Evolutionary conservation across 2,797 vertebrate species (phyloP).

Genomic region (Ctenopoma multispine): DNA sequence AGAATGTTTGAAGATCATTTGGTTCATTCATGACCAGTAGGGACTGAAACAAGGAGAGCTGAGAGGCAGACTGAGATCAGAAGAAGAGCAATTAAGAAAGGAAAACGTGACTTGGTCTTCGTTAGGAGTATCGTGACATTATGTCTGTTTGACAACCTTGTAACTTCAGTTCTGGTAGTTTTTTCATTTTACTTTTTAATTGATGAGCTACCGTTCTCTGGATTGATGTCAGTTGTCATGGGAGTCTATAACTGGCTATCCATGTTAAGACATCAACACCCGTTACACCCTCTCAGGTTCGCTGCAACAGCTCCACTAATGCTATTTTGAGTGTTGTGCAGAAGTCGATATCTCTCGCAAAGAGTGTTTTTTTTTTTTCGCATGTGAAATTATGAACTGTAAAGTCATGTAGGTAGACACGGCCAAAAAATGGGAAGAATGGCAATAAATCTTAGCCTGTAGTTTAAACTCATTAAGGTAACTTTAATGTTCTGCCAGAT

Average conservation of each 20-base stretch:
- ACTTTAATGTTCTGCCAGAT: slow-evolving; percentile 51
- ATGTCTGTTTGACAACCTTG: slow-evolving; percentile 62
- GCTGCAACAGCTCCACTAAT: no score
- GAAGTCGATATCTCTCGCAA: no score
- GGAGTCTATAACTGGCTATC: no score
- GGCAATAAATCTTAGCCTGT: slow-evolving; percentile 44
- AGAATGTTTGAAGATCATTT: slow-evolving; percentile 72
- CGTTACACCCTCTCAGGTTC: no score
- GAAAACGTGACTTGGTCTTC: slow-evolving; percentile 62
- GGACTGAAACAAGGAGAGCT: slow-evolving; percentile 44
- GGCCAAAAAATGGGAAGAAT: slow-evolving; percentile 30
- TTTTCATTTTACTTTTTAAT: slow-evolving; percentile 35
- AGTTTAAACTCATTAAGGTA: slow-evolving; percentile 43
- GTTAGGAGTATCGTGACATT: slow-evolving; percentile 63
- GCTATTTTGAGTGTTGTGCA: no score
- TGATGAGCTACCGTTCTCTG: no score
- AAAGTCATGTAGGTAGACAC: not conserved
- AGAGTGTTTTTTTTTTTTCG: not conserved
- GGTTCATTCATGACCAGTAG: slow-evolving; percentile 72
- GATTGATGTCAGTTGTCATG: no score
- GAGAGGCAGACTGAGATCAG: slow-evolving; percentile 72
- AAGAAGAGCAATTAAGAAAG: slow-evolving; percentile 60
- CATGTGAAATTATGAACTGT: no score
- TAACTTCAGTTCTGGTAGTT: slow-evolving; percentile 43
- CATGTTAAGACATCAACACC: no score